Evolutionary conservation across 2,113 vertebrate genomes (phyloP).

Genomic region (Hippocampus guttulatus): DNA sequence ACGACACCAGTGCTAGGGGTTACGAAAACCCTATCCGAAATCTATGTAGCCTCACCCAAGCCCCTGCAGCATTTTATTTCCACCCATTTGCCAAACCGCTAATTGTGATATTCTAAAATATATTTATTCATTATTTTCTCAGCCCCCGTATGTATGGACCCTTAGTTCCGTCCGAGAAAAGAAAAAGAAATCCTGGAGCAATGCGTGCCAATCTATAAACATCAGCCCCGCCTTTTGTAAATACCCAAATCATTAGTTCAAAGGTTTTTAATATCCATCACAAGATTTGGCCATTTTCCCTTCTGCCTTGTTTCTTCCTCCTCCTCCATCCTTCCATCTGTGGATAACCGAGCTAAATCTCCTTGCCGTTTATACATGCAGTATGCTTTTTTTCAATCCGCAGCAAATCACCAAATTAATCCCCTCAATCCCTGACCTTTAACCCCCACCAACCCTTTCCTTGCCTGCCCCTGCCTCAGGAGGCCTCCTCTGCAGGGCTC

Average conservation of each 20-base stretch:
- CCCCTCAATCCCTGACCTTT: background rate
- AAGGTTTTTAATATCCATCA: background rate
- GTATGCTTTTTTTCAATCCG: conserved; percentile 18
- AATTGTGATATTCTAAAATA: too few relatives aligned
- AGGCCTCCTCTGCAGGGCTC: conserved; percentile 96
- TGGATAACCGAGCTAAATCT: conserved; percentile 46
- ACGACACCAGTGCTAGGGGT: too few relatives aligned
- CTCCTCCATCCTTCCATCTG: conserved; percentile 14
- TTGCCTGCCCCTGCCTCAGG: conserved; percentile 66
- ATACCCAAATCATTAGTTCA: background rate
- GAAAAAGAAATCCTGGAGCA: too few relatives aligned
- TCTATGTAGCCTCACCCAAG: too few relatives aligned
- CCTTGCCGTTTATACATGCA: conserved; percentile 34
- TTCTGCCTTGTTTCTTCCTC: conserved; percentile 3
- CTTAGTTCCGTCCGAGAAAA: too few relatives aligned
- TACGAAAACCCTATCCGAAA: too few relatives aligned
- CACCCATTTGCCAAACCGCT: too few relatives aligned
- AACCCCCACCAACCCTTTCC: conserved; percentile 10
- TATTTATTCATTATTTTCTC: too few relatives aligned
- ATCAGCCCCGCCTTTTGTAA: background rate
- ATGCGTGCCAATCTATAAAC: background rate
- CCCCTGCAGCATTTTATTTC: too few relatives aligned
- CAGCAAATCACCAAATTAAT: background rate
- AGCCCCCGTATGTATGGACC: too few relatives aligned
- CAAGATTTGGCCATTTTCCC: conserved; percentile 8